Evolutionary conservation across 2,113 vertebrate genomes (phyloP), one percentile per base, ranked within the genome.

Genomic region (Hiodon tergisus): DNA sequence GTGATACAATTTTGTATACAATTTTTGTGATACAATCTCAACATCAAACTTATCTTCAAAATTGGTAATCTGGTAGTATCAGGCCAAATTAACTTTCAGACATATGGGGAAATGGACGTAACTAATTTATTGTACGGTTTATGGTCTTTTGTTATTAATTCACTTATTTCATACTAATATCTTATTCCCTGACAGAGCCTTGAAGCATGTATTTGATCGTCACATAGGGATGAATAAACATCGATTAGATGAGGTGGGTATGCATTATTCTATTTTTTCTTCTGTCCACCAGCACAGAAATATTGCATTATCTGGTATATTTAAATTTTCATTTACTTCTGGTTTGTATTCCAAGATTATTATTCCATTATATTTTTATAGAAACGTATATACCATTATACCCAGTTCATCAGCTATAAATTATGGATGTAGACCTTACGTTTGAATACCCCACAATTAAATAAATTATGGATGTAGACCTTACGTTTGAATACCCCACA

Each of bases 151-250:
- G 31, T 31, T 31, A 31, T 31, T 31, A 31, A 31, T 31, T 31
- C 7, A 59, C 14, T 59, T 54, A 9, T 53, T 8, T 53, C 67
- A 5, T 16, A 50, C 6, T 69, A n/a, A 69, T 14, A n/a, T 17
- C 52, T 13, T n/a, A 1, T 53, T 69, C n/a, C 73, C 58, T 80
- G 1, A 17, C 60, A 91, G 91, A 73, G 82, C 90, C 50, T 76
- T 92, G 4, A 78, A 88, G 47, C 78, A 83, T 11, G 85, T 92
- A 66, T 89, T 90, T 77, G 79, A 89, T 46, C 83, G 83, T 0
- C 89, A 91, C 75, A 83, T 92, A 65, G 85, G 89, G 14, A 87
- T 85, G 83, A 91, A 91, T 79, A 88, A 75, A 51, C 86, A 90
- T 84, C 80, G 82, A 52, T 84, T 91, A 57, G 79, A 89, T 81